Conservation (phyloP, 2,113 vertebrate genomes). For the Pituophis catenifer region DNA sequence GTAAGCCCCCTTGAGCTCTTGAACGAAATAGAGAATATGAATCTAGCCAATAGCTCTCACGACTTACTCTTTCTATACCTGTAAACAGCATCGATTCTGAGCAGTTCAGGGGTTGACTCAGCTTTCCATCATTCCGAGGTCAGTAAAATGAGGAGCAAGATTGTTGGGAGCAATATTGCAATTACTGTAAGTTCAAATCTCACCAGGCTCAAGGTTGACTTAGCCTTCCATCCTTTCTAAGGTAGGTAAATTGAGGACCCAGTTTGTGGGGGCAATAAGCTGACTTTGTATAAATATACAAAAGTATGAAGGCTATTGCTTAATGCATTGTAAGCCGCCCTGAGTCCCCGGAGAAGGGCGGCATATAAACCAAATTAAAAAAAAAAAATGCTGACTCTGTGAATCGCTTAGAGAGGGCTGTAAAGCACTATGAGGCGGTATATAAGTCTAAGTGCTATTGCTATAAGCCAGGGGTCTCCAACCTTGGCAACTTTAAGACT, state of each 20-base stretch:
- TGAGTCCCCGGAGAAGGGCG: too few species aligned
- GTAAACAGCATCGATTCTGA: not conserved
- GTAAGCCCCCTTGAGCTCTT: not conserved
- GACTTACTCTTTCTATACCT: not conserved
- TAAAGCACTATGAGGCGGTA: not conserved
- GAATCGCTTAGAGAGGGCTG: not conserved
- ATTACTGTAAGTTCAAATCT: too few species aligned
- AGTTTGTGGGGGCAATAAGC: too few species aligned
- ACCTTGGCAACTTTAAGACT: too few species aligned
- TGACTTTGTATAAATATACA: too few species aligned
- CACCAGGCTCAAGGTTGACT: too few species aligned
- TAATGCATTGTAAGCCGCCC: too few species aligned
- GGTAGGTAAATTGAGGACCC: too few species aligned
- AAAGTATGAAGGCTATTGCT: too few species aligned
- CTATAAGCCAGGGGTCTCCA: not conserved
- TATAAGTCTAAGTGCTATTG: not conserved
- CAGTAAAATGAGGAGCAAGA: not conserved
- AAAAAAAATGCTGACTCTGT: not conserved
- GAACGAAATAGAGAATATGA: not conserved
- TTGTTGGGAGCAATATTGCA: not conserved
- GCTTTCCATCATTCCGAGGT: not conserved
- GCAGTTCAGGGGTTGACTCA: not conserved
- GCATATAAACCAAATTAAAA: too few species aligned
- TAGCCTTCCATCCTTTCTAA: too few species aligned
- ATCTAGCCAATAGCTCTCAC: not conserved